phyloP scores from a whole-genome alignment of 2,113 vertebrate species.

The Melospiza melodia region DNA sequence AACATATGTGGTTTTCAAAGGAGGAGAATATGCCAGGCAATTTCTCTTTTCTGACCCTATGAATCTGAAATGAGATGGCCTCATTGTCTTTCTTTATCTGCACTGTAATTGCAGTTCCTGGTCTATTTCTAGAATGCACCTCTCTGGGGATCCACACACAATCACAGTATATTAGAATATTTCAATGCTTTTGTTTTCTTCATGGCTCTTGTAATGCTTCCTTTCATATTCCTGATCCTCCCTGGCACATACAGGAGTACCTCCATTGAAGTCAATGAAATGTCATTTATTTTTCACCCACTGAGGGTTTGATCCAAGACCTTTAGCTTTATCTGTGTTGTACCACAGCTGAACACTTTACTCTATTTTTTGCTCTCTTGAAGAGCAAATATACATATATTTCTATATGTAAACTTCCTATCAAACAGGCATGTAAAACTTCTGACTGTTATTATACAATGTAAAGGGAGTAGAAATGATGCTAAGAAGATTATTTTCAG shows the following conservation, averaged over 20 bases:
- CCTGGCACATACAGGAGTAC: background rate
- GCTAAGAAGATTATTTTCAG: background rate
- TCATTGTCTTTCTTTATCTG: conserved; percentile 40
- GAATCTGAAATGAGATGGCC: conserved; percentile 53
- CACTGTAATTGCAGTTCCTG: conserved; percentile 36
- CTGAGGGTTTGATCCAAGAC: background rate
- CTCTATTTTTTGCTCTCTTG: background rate
- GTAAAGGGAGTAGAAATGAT: background rate
- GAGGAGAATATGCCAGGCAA: background rate
- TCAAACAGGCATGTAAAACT: background rate
- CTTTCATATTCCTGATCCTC: background rate
- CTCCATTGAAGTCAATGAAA: background rate
- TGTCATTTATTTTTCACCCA: background rate
- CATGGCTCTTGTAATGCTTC: background rate
- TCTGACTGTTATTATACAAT: background rate
- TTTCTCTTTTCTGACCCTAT: conserved; percentile 44
- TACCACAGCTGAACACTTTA: background rate
- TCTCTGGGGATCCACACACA: conserved; percentile 2
- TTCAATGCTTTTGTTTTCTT: conserved; percentile 32
- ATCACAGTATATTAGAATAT: conserved; percentile 29
- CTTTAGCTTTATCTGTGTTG: background rate
- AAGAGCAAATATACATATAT: background rate
- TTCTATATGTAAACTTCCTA: background rate
- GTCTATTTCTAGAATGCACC: conserved; percentile 22
- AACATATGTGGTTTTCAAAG: background rate